Evolutionary conservation across 2,888 invertebrate genomes (phyloP).

Genomic region (Limulus polyphemus): DNA sequence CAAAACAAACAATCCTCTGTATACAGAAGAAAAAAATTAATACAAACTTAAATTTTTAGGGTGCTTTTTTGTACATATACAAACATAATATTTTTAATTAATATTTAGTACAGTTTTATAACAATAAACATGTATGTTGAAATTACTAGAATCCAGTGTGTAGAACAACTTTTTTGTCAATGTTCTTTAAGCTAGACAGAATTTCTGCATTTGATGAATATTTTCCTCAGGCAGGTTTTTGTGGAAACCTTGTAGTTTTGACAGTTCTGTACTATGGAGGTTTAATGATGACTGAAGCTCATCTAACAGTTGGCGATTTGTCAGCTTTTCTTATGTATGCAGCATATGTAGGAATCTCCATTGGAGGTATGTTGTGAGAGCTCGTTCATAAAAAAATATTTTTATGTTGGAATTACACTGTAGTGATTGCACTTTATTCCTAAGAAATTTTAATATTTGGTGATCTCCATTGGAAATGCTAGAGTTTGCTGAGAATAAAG

Average conservation of each 20-base stretch:
- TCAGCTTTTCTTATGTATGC: conserved; percentile 91
- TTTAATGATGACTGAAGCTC: conserved; percentile 64
- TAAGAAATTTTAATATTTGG: no score
- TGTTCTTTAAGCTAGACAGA: conserved; percentile 2
- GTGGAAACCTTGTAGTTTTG: conserved; percentile 78
- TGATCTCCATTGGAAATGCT: no score
- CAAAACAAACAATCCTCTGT: no score
- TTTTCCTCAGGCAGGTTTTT: conserved; percentile 54
- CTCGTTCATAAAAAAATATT: conserved; percentile 2
- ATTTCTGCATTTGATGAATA: conserved; percentile 3
- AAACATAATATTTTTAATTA: not conserved
- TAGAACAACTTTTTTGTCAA: not conserved
- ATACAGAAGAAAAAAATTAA: no score
- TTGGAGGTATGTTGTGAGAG: conserved; percentile 49
- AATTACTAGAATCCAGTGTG: not conserved
- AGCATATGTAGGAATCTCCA: conserved; percentile 79
- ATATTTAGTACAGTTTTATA: not conserved
- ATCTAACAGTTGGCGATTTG: conserved; percentile 61
- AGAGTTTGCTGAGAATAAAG: no score
- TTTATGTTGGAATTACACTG: not conserved
- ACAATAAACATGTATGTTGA: not conserved
- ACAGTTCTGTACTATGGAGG: conserved; percentile 87
- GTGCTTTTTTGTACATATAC: not conserved
- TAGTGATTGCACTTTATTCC: no score
- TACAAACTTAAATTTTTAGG: not conserved